Base-by-base conservation (phyloP, 2,113 vertebrate species). In the Nothobranchius furzeri region DNA sequence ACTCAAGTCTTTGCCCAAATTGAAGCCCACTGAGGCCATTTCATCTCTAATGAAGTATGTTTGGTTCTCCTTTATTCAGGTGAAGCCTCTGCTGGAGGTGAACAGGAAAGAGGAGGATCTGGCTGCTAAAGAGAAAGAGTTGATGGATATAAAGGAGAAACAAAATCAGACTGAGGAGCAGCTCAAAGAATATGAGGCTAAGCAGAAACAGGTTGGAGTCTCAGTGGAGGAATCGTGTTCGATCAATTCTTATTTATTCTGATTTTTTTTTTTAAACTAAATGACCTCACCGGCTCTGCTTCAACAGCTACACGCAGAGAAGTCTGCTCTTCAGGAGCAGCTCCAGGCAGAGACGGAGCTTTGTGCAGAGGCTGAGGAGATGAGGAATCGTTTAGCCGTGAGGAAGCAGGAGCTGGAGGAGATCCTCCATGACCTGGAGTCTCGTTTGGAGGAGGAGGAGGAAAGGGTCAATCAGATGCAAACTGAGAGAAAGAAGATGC, bases 391-490 rank as follows among this genome's bases (percentile, higher is more conserved):
- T 4, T 90, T 99, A 68, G 92, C 95, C 0, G 89, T 92, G 46
- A 96, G 94, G 88, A 99, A 98, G 76, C 98, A 99, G 85, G 98
- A 99, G 59, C 90, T 99, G 48, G 98, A 99, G 83, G 98, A 98
- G 73, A 96, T 98, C 52, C 93, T 98, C 61, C 96, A 98, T 0
- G 97, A 98, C 76, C 85, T 98, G 67, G 98, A 99, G 90, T 94
- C 96, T 50, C 93, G 97, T 0, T 94, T 99, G 48, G 98, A 98
- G 84, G 98, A 98, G 61, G 98, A 99, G 64, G 98, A 99, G 70
- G 98, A 99, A 78, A 81, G 96, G 36, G 95, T 93, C 69, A 92
- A 92, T 24, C 95, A 96, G 43, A 86, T 99, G 81, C 91, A 94
- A 53, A 54, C 76, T 0, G 97, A 99, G 60, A 98, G 94, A 86